Percentiles rank a stretch among this genome's conserved stretches.
phyloP scores from a whole-genome alignment of 2,797 vertebrate genomes.

The Rhinatrema bivittatum region DNA sequence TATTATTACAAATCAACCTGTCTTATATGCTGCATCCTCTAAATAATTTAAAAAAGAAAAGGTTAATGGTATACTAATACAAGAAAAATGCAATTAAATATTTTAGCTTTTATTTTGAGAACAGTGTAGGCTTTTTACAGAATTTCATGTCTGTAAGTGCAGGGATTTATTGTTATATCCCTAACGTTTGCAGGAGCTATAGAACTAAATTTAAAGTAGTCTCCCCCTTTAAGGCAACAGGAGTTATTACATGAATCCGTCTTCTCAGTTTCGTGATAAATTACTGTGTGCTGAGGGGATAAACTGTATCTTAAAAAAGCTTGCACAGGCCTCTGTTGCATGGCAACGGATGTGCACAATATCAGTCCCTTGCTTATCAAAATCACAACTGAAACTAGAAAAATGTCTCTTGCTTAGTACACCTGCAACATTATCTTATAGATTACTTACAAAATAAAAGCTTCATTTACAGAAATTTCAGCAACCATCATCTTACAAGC shows the following conservation, averaged over 20 bases:
- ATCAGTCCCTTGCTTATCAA: conserved; percentile 72
- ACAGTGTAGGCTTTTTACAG: conserved; percentile 1
- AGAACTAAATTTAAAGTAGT: conserved; percentile 50
- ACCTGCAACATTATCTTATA: conserved; percentile 22
- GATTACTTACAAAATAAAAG: conserved; percentile 13
- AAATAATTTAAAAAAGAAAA: too few species aligned
- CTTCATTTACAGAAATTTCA: conserved; percentile 16
- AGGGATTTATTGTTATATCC: conserved; percentile 13
- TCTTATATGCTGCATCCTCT: too few species aligned
- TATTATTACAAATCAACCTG: too few species aligned
- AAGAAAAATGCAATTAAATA: too few species aligned
- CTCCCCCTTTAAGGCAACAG: conserved; percentile 46
- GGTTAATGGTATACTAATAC: too few species aligned
- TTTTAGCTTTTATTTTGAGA: conserved; percentile 3
- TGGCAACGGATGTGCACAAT: conserved; percentile 67
- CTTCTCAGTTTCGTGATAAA: conserved; percentile 70
- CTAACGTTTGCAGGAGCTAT: conserved; percentile 23
- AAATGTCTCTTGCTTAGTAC: conserved; percentile 26
- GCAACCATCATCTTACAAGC: neutral
- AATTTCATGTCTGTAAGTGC: neutral
- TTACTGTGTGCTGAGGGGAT: conserved; percentile 69
- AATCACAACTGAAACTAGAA: conserved; percentile 57
- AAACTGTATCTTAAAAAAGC: conserved; percentile 62
- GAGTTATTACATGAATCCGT: conserved; percentile 51
- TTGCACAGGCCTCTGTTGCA: conserved; percentile 63